Evolutionary conservation across 2,797 vertebrate genomes (phyloP).

Genomic region (Alcedo atthis): DNA sequence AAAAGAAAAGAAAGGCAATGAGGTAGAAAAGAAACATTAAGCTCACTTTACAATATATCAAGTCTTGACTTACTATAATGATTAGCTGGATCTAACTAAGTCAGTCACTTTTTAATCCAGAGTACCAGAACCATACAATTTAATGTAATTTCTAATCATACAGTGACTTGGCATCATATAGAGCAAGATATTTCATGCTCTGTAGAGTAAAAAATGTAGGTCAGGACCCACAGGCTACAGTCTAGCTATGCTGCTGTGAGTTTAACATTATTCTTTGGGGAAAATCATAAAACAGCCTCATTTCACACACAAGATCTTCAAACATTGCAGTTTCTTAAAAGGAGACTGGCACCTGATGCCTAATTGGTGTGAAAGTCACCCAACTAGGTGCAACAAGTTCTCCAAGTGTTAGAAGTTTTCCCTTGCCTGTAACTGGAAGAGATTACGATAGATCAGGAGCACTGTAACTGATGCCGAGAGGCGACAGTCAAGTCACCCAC

Average conservation of each 20-base stretch:
- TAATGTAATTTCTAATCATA: constrained; percentile 5
- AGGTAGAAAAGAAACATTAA: neutral
- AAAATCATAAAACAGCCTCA: constrained; percentile 53
- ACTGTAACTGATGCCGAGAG: neutral
- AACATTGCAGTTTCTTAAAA: constrained; percentile 9
- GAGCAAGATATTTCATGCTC: constrained; percentile 36
- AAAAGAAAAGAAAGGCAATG: neutral
- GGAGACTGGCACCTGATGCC: neutral
- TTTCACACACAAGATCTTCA: constrained; percentile 47
- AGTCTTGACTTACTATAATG: neutral
- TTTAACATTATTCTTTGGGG: constrained; percentile 5
- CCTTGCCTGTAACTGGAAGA: neutral
- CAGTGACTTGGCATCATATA: neutral
- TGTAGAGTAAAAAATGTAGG: constrained; percentile 36
- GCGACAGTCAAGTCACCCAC: neutral
- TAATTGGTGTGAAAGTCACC: constrained; percentile 6
- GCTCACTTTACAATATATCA: neutral
- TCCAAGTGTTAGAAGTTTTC: neutral
- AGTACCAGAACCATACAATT: neutral
- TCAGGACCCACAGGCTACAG: constrained; percentile 41
- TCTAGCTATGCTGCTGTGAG: constrained; percentile 2
- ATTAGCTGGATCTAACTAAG: neutral
- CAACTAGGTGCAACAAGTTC: neutral
- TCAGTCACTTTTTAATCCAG: neutral
- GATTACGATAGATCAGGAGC: neutral